Base-by-base conservation (phyloP, 2,888 invertebrate species). In the Eustalomyia histrio region DNA sequence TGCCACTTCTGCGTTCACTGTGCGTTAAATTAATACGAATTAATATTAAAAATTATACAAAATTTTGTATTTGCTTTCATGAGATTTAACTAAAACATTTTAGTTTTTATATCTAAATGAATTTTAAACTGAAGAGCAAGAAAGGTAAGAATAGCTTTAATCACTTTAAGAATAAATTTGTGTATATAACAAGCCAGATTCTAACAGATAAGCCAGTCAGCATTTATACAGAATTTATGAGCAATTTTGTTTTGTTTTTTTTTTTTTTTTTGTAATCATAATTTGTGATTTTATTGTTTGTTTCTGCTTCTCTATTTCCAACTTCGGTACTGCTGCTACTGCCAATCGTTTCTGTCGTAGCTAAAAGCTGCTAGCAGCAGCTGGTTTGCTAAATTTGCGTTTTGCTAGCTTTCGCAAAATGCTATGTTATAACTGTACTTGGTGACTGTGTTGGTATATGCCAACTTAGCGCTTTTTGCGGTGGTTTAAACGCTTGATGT, bases 291-390 rank as follows among this genome's bases (percentile, higher is more conserved):
- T 78, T 53, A 43, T 78, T 65, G 52, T 50, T 60, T 14, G 17
- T 12, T 33, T 64, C 33, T 39, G 65, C 10, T 18, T 7, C 18
- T 21, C 65, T 79, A 55, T 43, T 1, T 21, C 16, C 35, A 61
- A 57, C 55, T 35, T 61, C 35, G 29, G 29, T 29, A 29, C 29
- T 16, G 21, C n/a, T 47, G 17, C 29, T 60, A 29, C 29, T 29
- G 29, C 29, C 29, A 7, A 7, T 29, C 7, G 29, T n/a, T n/a
- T n/a, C 29, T 29, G 29, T 29, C 5, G 24, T 24, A 3, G 55
- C 29, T 29, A 47, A 57, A 76, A 33, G 24, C 72, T 72, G 72
- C 53, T 78, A 78, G 76, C 65, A 72, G 72, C 65, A 60, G 72
- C 35, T 47, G 53, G 2, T 10, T 39, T 39, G 57, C 29, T 57